Base-by-base conservation (phyloP, 2,888 invertebrate species). In the Caenorhabditis japonica region DNA sequence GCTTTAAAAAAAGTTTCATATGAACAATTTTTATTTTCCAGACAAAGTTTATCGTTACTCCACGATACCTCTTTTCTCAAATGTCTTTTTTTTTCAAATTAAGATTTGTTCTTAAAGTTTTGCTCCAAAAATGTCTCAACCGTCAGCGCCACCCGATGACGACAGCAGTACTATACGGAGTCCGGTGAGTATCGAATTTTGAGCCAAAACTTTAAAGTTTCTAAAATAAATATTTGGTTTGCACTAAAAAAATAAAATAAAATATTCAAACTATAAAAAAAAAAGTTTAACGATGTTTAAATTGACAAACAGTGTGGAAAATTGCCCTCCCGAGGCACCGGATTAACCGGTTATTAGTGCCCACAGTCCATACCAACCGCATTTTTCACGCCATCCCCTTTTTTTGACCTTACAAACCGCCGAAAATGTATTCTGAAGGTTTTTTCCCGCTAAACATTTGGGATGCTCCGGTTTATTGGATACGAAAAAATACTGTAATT, bases 91-190 rank as follows among this genome's bases (percentile, higher is more conserved):
- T 46, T 3, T 23, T 44, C 1, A 23, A 44, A 44, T n/a, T n/a
- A n/a, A n/a, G n/a, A n/a, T n/a, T n/a, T n/a, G n/a, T n/a, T n/a
- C n/a, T n/a, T n/a, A n/a, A n/a, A n/a, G n/a, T n/a, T n/a, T n/a
- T n/a, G n/a, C n/a, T n/a, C 49, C 49, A 19, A 46, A 47, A 19
- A 75, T 75, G 75, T 55, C 61, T 4, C 21, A 13, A 17, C 59
- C 72, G 10, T 51, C 72, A 17, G 71, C 76, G 4, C 76, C 76
- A 1, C 62, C 61, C 21, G 71, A 75, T 8, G 77, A 72, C 4
- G 77, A 43, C 13, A 66, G 62, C 19, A 72, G 68, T 36, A 47
- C 62, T 19, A 55, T 79, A 19, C 25, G 79, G 43, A 76, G 79
- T 38, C 79, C 79, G 33, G 79, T 79, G 36, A 56, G 78, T 52